Evolutionary conservation across 2,888 invertebrate genomes (phyloP).

Genomic region (Cosmopolites sordidus): DNA sequence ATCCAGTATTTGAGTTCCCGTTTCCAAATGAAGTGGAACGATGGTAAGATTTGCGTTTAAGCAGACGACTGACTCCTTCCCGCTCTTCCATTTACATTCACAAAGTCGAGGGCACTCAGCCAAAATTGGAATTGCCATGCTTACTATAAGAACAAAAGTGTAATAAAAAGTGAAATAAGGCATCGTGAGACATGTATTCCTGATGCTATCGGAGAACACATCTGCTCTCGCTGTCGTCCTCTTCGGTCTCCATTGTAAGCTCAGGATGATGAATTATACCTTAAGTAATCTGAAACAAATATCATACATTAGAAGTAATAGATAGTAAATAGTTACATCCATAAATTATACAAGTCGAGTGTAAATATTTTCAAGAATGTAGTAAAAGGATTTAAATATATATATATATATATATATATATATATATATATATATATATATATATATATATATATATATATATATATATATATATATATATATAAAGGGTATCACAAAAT

Average conservation of each 20-base stretch:
- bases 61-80: slow-evolving; percentile 81
- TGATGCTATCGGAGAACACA: slow-evolving; percentile 7
- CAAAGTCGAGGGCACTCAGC: slow-evolving; percentile 72
- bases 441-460: no score
- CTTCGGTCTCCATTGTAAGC: slow-evolving; percentile 32
- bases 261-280: slow-evolving; percentile 3
- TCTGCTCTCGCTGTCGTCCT: slow-evolving; percentile 24
- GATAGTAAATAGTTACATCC: no score
- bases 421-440: no score
- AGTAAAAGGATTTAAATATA: no score
- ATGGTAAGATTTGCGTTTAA: slow-evolving; percentile 68
- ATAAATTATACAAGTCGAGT: no score
- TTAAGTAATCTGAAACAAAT: slow-evolving; percentile 8
- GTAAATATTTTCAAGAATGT: no score
- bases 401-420: no score
- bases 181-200: slow-evolving; percentile 9
- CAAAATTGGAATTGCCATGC: slow-evolving; percentile 47
- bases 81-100: slow-evolving; percentile 86
- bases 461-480: no score
- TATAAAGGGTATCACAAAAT: no score
- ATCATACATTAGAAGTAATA: no score
- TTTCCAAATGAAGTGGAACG: slow-evolving; percentile 70
- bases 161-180: slow-evolving; percentile 11
- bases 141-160: slow-evolving; percentile 35
- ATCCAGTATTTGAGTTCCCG: slow-evolving; percentile 75